Base-by-base conservation (phyloP, 2,888 invertebrate genomes). In the Dorcus hopei region DNA sequence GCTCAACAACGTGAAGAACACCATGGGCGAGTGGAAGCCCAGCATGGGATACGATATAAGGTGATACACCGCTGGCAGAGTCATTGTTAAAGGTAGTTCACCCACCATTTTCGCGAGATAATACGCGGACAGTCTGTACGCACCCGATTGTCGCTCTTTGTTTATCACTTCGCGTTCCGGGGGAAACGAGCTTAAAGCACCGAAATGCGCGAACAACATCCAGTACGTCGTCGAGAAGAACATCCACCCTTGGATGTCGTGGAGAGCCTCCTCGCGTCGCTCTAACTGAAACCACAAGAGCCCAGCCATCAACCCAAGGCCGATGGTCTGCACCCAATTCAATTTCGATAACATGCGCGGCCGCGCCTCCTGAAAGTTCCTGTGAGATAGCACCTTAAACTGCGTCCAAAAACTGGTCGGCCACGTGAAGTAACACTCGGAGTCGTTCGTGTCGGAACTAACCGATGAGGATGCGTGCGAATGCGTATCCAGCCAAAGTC, bases 171-270 rank as follows among this genome's bases (percentile, higher is more conserved):
- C 88, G 65, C 88, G 82, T 77, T 91, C 91, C 50, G 87, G 84
- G 56, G 91, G 90, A 83, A 91, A 91, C 74, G 91, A 88, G 74
- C 87, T 87, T 40, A 91, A 82, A 50, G 90, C 89, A 65, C 89
- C 88, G 72, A 91, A 90, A 67, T 89, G 83, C 14, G 90, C 88
- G 73, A 89, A 89, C 58, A 91, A 80, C 87, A 90, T 90, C 90
- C 91, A 91, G 73, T 91, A 90, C 23, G 88, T 89, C 52, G 89
- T 88, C 58, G 89, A 89, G 78, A 91, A 91, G 76, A 91, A 91
- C 87, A 91, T 87, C 90, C 89, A 89, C 49, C 91, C 91, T 77
- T 89, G 88, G 61, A 91, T 85, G 76, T 91, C 91, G 67, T 88
- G 86, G 55, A 92, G 79, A 9, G 87, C 85, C 66, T 87, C 86